phyloP scores from a whole-genome alignment of 2,888 invertebrate genomes.

The Rotaria macrura region DNA sequence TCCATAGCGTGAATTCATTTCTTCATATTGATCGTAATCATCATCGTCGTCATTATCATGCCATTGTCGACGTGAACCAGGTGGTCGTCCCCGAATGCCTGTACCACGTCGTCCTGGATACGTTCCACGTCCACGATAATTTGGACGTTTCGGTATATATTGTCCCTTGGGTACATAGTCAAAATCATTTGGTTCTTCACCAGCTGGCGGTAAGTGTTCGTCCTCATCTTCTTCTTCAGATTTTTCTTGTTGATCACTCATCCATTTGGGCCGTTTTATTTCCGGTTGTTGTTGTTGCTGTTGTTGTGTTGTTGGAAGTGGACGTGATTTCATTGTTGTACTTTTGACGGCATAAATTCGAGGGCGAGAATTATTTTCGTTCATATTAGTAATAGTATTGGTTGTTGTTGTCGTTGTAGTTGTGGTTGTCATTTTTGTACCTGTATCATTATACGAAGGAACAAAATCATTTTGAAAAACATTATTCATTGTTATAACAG shows the following conservation, averaged over 20 bases:
- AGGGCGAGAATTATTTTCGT: not conserved
- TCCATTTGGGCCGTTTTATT: not conserved
- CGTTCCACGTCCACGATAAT: not conserved
- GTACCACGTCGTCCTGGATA: not conserved
- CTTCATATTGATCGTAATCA: conserved; percentile 18
- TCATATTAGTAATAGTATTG: too few species aligned
- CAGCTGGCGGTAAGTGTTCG: not conserved
- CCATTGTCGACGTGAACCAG: not conserved
- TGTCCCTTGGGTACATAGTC: not conserved
- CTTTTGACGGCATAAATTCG: not conserved
- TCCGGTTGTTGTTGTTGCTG: not conserved
- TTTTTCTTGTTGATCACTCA: not conserved
- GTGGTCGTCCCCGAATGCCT: conserved; percentile 4
- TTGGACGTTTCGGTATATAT: not conserved
- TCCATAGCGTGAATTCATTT: not conserved
- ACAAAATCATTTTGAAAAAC: conserved; percentile 5
- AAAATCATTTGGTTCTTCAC: not conserved
- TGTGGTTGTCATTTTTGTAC: not conserved
- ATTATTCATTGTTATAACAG: not conserved
- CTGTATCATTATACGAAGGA: not conserved
- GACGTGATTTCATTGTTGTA: not conserved
- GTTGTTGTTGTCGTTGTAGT: not conserved
- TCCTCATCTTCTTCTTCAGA: not conserved
- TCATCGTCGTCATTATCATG: not conserved
- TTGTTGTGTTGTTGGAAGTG: not conserved